phyloP scores from a whole-genome alignment of 2,797 vertebrate genomes.

The Halcyon smyrnensis region DNA sequence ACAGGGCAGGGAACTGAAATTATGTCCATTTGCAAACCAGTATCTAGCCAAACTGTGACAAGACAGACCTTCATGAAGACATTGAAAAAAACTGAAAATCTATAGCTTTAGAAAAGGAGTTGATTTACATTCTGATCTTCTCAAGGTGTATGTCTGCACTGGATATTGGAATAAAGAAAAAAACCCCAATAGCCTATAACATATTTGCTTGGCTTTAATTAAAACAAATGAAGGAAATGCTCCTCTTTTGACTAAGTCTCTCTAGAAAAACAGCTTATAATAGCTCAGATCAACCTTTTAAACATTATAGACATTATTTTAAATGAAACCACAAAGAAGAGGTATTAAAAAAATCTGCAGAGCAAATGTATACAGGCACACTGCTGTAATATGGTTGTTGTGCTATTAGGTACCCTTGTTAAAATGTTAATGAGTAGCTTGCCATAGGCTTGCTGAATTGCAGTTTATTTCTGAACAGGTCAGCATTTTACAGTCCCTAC shows the following conservation, averaged over 20 bases:
- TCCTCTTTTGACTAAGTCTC: neutral
- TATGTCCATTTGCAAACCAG: neutral
- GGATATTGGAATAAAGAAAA: neutral
- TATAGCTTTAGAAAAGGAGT: neutral
- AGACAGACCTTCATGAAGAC: neutral
- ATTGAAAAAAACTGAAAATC: neutral
- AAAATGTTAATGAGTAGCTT: constrained; percentile 70
- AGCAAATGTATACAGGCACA: neutral
- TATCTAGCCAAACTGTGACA: neutral
- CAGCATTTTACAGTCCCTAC: constrained; percentile 47
- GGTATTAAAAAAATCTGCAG: neutral
- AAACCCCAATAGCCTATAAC: neutral
- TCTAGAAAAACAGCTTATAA: neutral
- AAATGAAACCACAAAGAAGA: neutral
- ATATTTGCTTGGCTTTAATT: neutral
- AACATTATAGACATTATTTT: neutral
- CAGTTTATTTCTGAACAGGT: constrained; percentile 56
- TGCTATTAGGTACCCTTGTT: constrained; percentile 52
- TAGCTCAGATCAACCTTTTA: neutral
- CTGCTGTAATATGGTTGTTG: constrained; percentile 19
- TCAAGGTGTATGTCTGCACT: rapidly evolving
- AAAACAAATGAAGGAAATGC: neutral
- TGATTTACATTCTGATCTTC: neutral
- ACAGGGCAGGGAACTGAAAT: neutral
- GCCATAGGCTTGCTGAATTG: constrained; percentile 53